A percentile compares a stretch with the other conserved stretches of the same genome.
These are phyloP conservation scores for Pandemis cinnamomeana DNA, from an alignment of 2,888 invertebrate species.

Conservation along the genomic window DNA sequence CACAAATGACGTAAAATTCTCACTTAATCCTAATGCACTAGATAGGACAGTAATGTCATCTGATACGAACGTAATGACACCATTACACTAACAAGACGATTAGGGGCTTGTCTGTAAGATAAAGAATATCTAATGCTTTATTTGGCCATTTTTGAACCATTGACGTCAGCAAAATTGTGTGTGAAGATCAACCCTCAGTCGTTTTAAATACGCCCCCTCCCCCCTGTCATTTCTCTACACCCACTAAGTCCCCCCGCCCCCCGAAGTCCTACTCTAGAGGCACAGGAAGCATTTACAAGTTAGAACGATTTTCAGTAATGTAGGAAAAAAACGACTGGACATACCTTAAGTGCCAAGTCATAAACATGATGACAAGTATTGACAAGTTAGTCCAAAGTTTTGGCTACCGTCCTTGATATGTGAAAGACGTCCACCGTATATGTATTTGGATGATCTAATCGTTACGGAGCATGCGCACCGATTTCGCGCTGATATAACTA, in stretches of 20 bases:
- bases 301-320: too few relatives aligned
- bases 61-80: slow-evolving; percentile 4
- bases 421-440: not conserved
- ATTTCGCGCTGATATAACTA: not conserved
- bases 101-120: slow-evolving; percentile 2
- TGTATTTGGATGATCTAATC: slow-evolving; percentile 6
- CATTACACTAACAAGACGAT: slow-evolving; percentile 9
- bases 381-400: not conserved
- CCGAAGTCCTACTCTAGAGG: too few relatives aligned
- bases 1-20: not conserved
- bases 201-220: too few relatives aligned
- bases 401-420: not conserved
- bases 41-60: slow-evolving; percentile 11
- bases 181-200: too few relatives aligned
- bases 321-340: not conserved
- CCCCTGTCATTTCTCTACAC: too few relatives aligned
- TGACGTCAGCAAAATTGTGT: not conserved
- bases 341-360: not conserved
- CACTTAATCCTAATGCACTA: not conserved
- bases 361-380: not conserved
- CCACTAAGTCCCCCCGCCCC: too few relatives aligned
- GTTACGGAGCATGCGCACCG: not conserved
- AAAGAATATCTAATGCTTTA: not conserved
- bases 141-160: not conserved
- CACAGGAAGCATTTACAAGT: too few relatives aligned